phyloP scores from a whole-genome alignment of 2,797 vertebrate genomes.

The Phoeniculus purpureus region DNA sequence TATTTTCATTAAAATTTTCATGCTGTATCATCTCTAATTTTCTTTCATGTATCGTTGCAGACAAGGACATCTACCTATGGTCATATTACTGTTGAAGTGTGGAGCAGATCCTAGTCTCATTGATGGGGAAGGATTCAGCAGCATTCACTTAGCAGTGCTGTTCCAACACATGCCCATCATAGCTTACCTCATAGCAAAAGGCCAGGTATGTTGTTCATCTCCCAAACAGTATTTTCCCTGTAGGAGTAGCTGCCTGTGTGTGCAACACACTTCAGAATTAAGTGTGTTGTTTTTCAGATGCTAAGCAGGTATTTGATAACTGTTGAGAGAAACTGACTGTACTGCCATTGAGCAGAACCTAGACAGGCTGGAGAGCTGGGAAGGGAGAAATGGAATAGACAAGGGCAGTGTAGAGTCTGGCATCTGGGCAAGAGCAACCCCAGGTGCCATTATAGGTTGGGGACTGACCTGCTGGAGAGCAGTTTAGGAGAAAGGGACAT shows the following conservation, averaged over 20 bases:
- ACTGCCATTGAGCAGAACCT: no score
- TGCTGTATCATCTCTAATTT: neutral
- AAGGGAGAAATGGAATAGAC: no score
- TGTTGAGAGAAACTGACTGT: neutral
- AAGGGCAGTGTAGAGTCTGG: no score
- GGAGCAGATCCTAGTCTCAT: conserved; percentile 90
- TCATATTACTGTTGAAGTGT: conserved; percentile 88
- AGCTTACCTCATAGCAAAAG: conserved; percentile 93
- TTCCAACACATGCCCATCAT: conserved; percentile 96
- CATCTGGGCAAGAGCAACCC: no score
- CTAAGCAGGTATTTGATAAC: neutral
- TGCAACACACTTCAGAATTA: neutral
- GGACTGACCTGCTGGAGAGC: no score
- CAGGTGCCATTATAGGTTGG: no score
- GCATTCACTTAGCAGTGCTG: conserved; percentile 92
- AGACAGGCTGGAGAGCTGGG: no score
- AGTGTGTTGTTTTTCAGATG: neutral
- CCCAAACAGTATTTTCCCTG: neutral
- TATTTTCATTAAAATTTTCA: neutral
- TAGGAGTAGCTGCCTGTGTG: accelerated
- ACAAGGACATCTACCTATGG: conserved; percentile 95
- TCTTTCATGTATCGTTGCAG: conserved; percentile 70
- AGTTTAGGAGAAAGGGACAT: no score
- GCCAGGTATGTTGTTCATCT: conserved; percentile 84
- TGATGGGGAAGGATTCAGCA: conserved; percentile 92